phyloP scores from a whole-genome alignment of 2,888 invertebrate species.

The Plagodis dolabraria region DNA sequence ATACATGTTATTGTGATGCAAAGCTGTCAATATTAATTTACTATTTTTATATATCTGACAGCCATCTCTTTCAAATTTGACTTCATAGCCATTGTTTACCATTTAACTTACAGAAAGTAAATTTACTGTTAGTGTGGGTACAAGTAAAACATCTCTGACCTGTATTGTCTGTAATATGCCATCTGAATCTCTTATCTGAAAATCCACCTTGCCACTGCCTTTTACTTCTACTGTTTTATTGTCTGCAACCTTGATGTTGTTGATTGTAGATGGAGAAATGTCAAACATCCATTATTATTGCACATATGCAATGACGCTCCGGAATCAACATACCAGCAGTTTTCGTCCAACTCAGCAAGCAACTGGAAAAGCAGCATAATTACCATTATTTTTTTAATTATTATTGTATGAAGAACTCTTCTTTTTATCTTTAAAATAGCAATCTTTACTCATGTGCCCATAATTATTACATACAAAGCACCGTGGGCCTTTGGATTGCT shows the following conservation, averaged over 20 bases:
- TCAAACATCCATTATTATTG: neutral
- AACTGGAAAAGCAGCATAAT: neutral
- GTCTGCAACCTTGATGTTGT: conserved; percentile 1
- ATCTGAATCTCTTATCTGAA: neutral
- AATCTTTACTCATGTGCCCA: conserved; percentile 10
- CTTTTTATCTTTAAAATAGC: neutral
- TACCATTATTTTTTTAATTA: neutral
- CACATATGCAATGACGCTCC: neutral
- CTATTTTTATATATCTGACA: neutral
- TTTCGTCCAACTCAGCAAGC: neutral
- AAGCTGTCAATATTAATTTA: too few species aligned
- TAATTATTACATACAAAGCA: conserved; percentile 10
- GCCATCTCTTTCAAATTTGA: neutral
- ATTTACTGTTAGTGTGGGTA: conserved; percentile 38
- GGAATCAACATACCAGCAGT: conserved; percentile 4
- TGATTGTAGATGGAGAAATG: neutral
- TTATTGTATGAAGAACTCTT: neutral
- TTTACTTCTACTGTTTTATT: neutral
- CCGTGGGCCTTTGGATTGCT: conserved; percentile 1
- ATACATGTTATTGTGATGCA: conserved; percentile 17
- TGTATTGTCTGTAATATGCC: conserved; percentile 1
- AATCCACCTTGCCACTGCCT: neutral
- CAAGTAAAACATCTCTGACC: conserved; percentile 37
- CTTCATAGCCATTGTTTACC: neutral
- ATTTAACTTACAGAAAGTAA: conserved; percentile 40